These are phyloP conservation scores for Melipona bicolor DNA, from an alignment of 2,888 invertebrate species.

Conservation along the genomic window DNA sequence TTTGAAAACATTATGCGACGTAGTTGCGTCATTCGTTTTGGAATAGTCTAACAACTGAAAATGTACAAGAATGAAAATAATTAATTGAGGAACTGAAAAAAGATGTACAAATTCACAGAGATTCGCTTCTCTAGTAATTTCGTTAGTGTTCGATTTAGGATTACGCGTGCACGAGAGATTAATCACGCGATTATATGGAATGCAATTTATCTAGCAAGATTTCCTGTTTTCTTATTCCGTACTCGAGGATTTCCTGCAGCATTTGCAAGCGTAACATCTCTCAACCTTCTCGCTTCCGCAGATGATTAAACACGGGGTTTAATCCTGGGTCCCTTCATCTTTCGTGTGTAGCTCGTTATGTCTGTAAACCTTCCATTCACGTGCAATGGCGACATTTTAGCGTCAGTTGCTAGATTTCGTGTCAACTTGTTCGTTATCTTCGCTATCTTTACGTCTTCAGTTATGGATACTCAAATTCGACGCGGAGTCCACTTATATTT, in stretches of 20 bases:
- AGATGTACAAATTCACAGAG: neutral
- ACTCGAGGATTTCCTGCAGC: neutral
- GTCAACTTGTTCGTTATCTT: neutral
- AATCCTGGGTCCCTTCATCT: neutral
- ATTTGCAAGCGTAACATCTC: slow-evolving; percentile 4
- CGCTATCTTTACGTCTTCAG: neutral
- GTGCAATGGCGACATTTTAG: neutral
- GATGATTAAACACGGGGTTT: slow-evolving; percentile 13
- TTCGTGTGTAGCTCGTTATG: slow-evolving; percentile 1
- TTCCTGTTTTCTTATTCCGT: slow-evolving; percentile 5
- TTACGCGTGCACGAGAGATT: neutral
- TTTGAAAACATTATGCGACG: neutral
- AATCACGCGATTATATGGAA: slow-evolving; percentile 11
- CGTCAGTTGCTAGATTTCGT: neutral
- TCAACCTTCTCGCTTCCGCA: slow-evolving; percentile 8
- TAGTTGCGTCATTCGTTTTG: neutral
- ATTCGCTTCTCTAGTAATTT: neutral
- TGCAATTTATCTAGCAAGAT: neutral
- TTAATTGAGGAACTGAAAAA: neutral
- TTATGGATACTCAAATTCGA: neutral
- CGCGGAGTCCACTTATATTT: too few species aligned
- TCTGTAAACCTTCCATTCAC: neutral
- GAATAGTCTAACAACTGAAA: neutral
- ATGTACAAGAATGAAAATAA: too few species aligned
- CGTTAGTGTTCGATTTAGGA: neutral